These are phyloP conservation scores for Aramus guarauna DNA, from an alignment of 2,113 vertebrate species.

Conservation along the genomic window DNA sequence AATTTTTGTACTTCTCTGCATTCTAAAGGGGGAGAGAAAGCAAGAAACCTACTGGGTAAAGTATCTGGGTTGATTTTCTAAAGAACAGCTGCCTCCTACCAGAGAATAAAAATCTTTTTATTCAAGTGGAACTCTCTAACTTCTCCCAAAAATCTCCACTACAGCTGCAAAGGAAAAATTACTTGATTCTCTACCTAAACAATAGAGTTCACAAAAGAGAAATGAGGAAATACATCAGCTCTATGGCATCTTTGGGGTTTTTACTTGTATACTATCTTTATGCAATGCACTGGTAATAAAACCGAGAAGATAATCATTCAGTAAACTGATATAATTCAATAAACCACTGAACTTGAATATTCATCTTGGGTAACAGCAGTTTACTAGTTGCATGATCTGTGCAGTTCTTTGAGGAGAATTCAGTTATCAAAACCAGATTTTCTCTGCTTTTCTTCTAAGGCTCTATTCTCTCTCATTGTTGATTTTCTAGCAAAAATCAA, in stretches of 20 bases:
- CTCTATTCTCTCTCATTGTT: not conserved
- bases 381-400: not conserved
- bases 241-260: not conserved
- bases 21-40: not conserved
- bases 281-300: not conserved
- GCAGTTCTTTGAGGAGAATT: not conserved
- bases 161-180: not conserved
- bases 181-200: not conserved
- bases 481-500: not conserved
- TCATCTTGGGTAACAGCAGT: not conserved
- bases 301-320: not conserved
- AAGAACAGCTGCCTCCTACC: not conserved
- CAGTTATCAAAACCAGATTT: not conserved
- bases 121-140: not conserved
- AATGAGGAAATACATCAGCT: not conserved
- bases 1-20: not conserved
- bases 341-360: not conserved
- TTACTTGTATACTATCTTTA: not conserved
- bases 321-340: not conserved
- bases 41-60: not conserved
- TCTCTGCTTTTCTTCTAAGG: not conserved
- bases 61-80: not conserved
- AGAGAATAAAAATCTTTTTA: not conserved
- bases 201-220: not conserved
- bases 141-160: not conserved